These are phyloP conservation scores for Apamea epomidion DNA, from an alignment of 2,888 invertebrate genomes.

Conservation along the genomic window DNA sequence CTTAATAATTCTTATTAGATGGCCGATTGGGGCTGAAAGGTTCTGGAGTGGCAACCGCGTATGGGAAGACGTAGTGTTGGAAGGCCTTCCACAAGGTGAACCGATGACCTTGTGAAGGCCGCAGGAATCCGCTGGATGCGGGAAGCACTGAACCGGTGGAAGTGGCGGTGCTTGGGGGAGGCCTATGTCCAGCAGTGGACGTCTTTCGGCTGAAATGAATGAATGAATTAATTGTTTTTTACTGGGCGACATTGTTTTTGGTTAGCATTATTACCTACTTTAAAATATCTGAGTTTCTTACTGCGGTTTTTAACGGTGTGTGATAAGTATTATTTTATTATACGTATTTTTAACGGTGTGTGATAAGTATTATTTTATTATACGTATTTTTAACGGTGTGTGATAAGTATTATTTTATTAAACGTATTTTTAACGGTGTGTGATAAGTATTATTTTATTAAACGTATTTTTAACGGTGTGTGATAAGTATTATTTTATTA, in stretches of 20 bases:
- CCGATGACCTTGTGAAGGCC: not conserved
- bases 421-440: too few relatives aligned
- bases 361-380: not conserved
- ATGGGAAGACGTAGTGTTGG: too few relatives aligned
- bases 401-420: not conserved
- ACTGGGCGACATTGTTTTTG: not conserved
- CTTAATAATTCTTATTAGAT: too few relatives aligned
- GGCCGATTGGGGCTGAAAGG: too few relatives aligned
- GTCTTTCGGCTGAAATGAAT: too few relatives aligned
- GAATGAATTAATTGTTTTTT: too few relatives aligned
- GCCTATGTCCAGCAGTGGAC: too few relatives aligned
- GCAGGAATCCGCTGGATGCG: not conserved
- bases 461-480: too few relatives aligned
- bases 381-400: too few relatives aligned
- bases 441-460: not conserved
- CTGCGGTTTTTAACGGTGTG: not conserved
- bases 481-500: not conserved
- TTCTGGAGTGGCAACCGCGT: too few relatives aligned
- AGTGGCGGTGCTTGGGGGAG: not conserved
- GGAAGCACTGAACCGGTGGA: not conserved
- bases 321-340: not conserved
- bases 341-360: too few relatives aligned
- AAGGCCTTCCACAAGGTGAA: not conserved
- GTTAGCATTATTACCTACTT: not conserved
- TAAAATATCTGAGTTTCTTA: not conserved